Evolutionary conservation across 2,888 invertebrate species (phyloP).

Genomic region (Spialia ferax): DNA sequence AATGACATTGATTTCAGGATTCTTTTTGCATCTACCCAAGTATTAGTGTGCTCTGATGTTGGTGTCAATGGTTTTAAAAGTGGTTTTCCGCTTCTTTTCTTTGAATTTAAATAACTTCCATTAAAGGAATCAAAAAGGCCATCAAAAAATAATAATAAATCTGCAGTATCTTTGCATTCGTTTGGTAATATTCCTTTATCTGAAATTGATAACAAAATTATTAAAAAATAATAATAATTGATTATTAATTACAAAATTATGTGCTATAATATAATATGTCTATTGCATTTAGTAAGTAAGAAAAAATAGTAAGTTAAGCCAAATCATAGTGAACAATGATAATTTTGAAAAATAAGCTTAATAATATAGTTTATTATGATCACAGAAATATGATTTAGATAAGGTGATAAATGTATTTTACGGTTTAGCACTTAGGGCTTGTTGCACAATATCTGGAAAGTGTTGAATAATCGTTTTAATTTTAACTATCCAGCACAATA

Average conservation of each 20-base stretch:
- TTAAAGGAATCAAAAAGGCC: not conserved
- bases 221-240: not conserved
- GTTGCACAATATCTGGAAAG: too few relatives aligned
- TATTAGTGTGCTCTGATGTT: not conserved
- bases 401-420: too few relatives aligned
- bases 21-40: not conserved
- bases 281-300: constrained; percentile 2
- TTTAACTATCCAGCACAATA: too few relatives aligned
- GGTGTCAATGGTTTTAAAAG: not conserved
- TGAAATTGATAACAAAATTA: not conserved
- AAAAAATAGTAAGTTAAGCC: not conserved
- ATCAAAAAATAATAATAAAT: not conserved
- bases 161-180: not conserved
- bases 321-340: too few relatives aligned
- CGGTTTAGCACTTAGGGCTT: too few relatives aligned
- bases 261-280: not conserved
- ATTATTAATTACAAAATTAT: not conserved
- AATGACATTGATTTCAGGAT: too few relatives aligned
- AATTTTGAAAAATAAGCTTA: too few relatives aligned
- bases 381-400: too few relatives aligned
- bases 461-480: too few relatives aligned
- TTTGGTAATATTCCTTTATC: not conserved
- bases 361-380: too few relatives aligned
- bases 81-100: not conserved
- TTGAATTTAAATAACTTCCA: not conserved